Evolutionary conservation across 1,140 invertebrate species (phyloP).

Genomic region (Atta cephalotes): DNA sequence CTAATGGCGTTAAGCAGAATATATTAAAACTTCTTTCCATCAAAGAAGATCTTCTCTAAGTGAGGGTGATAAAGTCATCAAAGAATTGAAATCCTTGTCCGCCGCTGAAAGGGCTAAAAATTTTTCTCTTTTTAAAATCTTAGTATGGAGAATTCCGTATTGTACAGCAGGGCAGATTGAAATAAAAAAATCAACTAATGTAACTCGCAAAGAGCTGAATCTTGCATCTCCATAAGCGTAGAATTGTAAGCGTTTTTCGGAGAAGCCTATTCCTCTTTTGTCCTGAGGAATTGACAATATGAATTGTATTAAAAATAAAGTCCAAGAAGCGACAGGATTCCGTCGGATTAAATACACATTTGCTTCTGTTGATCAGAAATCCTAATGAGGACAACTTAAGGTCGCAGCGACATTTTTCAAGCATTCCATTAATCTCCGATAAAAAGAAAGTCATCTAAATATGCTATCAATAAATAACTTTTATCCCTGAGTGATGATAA

Average conservation of each 20-base stretch:
- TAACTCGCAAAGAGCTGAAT: background rate
- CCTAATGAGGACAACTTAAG: background rate
- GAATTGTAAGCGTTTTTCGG: background rate
- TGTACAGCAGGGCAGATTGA: background rate
- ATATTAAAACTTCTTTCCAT: too few species aligned
- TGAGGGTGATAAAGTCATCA: background rate
- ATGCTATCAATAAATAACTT: background rate
- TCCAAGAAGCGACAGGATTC: background rate
- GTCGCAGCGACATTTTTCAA: rapidly evolving
- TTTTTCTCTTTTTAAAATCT: background rate
- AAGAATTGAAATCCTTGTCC: background rate
- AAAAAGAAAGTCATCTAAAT: background rate
- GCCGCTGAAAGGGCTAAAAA: background rate
- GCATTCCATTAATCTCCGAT: background rate
- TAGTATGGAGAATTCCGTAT: background rate
- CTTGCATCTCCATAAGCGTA: background rate
- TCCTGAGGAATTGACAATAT: background rate
- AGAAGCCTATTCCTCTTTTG: background rate
- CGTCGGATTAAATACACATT: background rate
- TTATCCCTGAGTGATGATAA: background rate
- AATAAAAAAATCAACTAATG: background rate
- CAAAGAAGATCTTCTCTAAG: background rate
- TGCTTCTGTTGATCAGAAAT: background rate
- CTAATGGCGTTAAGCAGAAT: background rate
- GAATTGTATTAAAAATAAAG: background rate